A percentile compares a stretch with the other conserved stretches of the same genome.
Conservation (phyloP, 1,140 invertebrate genomes). For the Hyposmocoma kahamanoa region DNA sequence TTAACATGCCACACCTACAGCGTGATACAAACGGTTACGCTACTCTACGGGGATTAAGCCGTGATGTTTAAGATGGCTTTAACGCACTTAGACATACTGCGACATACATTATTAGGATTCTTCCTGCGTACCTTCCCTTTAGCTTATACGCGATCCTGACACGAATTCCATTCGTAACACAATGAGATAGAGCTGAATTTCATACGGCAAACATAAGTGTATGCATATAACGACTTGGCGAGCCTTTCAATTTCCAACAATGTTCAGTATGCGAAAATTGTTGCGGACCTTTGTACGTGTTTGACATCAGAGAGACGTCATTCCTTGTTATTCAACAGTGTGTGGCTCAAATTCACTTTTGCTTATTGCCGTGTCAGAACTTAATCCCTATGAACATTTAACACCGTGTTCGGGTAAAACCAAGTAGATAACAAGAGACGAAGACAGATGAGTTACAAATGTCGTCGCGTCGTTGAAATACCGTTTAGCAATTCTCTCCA, state of each 20-base stretch:
- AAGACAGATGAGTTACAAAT: too few relatives aligned
- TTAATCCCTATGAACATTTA: too few relatives aligned
- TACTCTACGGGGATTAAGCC: background rate
- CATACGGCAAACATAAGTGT: background rate
- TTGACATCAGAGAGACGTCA: slow-evolving; percentile 13
- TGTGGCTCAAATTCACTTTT: slow-evolving; percentile 23
- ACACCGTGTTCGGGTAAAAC: too few relatives aligned
- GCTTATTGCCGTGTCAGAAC: slow-evolving; percentile 12
- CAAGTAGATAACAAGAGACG: too few relatives aligned
- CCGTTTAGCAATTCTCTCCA: too few relatives aligned
- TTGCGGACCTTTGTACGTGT: slow-evolving; percentile 36
- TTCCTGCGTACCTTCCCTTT: slow-evolving; percentile 19
- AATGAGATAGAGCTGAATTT: background rate
- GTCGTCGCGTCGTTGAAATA: too few relatives aligned
- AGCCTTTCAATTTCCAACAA: slow-evolving; percentile 40
- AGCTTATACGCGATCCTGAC: background rate
- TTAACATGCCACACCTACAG: too few relatives aligned
- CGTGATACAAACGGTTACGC: background rate
- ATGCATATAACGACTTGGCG: slow-evolving; percentile 23
- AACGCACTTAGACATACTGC: slow-evolving; percentile 21
- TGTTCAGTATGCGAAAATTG: slow-evolving; percentile 41
- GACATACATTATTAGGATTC: slow-evolving; percentile 36
- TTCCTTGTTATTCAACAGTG: background rate
- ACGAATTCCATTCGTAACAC: background rate
- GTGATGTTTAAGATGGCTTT: background rate